These are phyloP conservation scores for Vultur gryphus DNA, from an alignment of 2,797 vertebrate genomes.

Conservation along the genomic window DNA sequence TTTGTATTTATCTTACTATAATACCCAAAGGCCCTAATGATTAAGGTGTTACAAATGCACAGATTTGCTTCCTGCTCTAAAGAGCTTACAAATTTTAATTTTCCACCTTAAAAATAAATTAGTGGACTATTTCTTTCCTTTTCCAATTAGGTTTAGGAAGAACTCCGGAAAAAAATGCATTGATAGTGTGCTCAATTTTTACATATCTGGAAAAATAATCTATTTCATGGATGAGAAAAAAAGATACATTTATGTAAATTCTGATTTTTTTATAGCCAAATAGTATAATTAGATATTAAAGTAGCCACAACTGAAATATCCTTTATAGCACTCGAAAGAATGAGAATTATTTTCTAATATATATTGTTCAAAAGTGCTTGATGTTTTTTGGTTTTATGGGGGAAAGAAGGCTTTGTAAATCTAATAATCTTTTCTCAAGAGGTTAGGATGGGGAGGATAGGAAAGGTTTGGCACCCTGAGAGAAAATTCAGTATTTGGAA, in stretches of 20 bases:
- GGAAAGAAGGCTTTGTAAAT: neutral
- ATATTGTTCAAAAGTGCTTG: neutral
- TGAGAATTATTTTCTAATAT: neutral
- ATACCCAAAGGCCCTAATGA: neutral
- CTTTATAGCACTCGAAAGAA: neutral
- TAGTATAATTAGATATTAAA: neutral
- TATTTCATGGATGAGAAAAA: neutral
- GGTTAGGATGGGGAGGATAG: neutral
- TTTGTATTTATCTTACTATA: conserved; percentile 7
- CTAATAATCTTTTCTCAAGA: neutral
- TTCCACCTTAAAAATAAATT: neutral
- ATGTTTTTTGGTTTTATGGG: neutral
- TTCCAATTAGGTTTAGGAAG: neutral
- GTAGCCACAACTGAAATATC: neutral
- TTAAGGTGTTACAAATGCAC: neutral
- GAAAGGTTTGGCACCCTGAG: neutral
- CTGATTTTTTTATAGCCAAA: neutral
- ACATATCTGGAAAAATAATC: neutral
- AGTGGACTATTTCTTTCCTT: neutral
- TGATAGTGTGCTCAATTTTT: neutral
- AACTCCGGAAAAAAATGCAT: neutral
- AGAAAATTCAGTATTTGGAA: neutral
- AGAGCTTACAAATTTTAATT: neutral
- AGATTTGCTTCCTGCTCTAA: neutral
- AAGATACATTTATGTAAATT: neutral